These are phyloP conservation scores for Sipha flava DNA, from an alignment of 1,140 invertebrate species.

Conservation along the genomic window DNA sequence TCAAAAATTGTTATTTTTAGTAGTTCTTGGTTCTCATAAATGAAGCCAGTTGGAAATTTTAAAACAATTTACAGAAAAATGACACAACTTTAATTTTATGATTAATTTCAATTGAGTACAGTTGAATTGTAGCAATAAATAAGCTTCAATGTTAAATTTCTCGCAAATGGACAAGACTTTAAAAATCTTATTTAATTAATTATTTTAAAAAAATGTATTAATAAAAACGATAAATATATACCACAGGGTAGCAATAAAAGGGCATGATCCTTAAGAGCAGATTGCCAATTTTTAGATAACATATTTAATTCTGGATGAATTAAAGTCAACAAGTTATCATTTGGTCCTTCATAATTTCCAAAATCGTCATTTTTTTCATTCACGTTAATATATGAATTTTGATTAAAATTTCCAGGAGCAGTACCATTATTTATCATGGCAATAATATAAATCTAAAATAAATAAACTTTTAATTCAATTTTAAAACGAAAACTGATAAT, in stretches of 20 bases:
- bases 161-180: too few species aligned
- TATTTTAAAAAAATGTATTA: not conserved
- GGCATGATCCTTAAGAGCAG: conserved; percentile 89
- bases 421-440: conserved; percentile 76
- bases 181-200: too few species aligned
- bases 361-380: conserved; percentile 54
- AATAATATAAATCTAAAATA: conserved; percentile 75
- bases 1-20: too few species aligned
- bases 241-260: conserved; percentile 81
- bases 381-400: conserved; percentile 15
- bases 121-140: too few species aligned
- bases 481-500: not conserved
- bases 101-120: too few species aligned
- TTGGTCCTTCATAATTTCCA: conserved; percentile 62
- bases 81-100: not conserved
- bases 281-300: conserved; percentile 88
- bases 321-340: conserved; percentile 74
- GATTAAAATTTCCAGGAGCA: conserved; percentile 51
- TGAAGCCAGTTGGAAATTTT: too few species aligned
- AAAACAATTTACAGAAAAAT: too few species aligned
- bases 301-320: conserved; percentile 88
- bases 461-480: not conserved
- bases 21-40: too few species aligned
- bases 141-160: too few species aligned
- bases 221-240: conserved; percentile 43